A percentile compares a stretch with the other conserved stretches of the same genome.
phyloP scores from a whole-genome alignment of 2,888 invertebrate species.

The Alloplasta piceator region DNA sequence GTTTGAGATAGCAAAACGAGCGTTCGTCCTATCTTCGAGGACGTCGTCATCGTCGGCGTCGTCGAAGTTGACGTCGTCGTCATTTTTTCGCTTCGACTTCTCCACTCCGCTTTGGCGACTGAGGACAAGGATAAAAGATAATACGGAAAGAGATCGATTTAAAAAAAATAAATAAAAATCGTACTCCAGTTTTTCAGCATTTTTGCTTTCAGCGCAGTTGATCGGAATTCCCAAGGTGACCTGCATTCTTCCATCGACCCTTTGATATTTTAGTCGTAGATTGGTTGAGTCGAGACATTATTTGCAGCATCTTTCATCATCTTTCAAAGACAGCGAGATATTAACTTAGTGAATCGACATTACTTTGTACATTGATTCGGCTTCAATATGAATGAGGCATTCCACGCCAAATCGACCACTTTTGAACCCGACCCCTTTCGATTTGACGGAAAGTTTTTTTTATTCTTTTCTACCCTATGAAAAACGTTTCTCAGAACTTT shows the following conservation, averaged over 20 bases:
- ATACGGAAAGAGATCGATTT: neutral
- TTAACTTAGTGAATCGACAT: no score
- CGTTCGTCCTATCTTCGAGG: slow-evolving; percentile 18
- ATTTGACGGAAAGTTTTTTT: no score
- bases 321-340: neutral
- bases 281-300: slow-evolving; percentile 23
- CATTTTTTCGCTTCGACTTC: slow-evolving; percentile 11
- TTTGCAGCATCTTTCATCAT: slow-evolving; percentile 27
- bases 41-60: slow-evolving; percentile 32
- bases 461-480: no score
- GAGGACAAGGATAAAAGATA: neutral
- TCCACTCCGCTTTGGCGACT: neutral
- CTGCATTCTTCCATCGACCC: slow-evolving; percentile 12
- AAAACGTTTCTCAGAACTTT: no score
- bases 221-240: slow-evolving; percentile 27
- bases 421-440: no score
- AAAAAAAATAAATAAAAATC: neutral
- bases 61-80: slow-evolving; percentile 6
- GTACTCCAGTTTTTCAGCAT: neutral
- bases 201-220: slow-evolving; percentile 13
- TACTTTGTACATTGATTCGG: no score
- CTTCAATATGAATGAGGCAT: no score
- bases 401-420: no score
- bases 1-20: slow-evolving; percentile 37
- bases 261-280: slow-evolving; percentile 12